Percentiles rank a stretch among this genome's conserved stretches.
Conservation (phyloP, 2,888 invertebrate species). For the Adineta ricciae region DNA sequence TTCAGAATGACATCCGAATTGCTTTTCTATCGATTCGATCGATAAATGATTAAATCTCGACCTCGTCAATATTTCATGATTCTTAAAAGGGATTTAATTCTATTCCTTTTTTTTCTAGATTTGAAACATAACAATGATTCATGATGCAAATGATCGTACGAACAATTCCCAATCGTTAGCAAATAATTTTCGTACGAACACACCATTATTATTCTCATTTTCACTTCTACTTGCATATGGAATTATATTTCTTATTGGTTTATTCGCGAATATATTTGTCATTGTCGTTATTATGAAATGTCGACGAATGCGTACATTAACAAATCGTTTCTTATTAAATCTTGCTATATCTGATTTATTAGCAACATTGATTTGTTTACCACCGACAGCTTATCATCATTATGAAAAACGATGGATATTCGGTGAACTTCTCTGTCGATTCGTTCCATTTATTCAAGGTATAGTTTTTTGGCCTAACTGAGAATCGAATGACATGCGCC, state of each 20-base stretch:
- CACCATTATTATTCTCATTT: neutral
- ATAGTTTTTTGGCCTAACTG: no score
- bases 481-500: no score
- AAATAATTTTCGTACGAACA: neutral
- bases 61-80: no score
- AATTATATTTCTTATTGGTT: slow-evolving; percentile 23
- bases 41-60: no score
- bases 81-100: no score
- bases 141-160: neutral
- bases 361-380: slow-evolving; percentile 28
- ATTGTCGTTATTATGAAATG: slow-evolving; percentile 30
- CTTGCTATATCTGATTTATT: slow-evolving; percentile 32
- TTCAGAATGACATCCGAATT: no score
- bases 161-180: neutral
- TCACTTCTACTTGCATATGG: slow-evolving; percentile 23
- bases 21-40: no score
- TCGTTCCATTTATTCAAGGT: slow-evolving; percentile 29
- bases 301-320: slow-evolving; percentile 33
- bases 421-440: slow-evolving; percentile 30
- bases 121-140: neutral
- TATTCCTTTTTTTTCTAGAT: no score
- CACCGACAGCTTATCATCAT: slow-evolving; percentile 28
- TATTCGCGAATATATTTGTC: slow-evolving; percentile 31
- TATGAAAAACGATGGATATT: slow-evolving; percentile 30
- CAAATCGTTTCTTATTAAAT: slow-evolving; percentile 33